Evolutionary conservation across 2,797 vertebrate genomes (phyloP), one percentile per base, ranked within the genome.

Genomic region (Chaetophractus vellerosus): DNA sequence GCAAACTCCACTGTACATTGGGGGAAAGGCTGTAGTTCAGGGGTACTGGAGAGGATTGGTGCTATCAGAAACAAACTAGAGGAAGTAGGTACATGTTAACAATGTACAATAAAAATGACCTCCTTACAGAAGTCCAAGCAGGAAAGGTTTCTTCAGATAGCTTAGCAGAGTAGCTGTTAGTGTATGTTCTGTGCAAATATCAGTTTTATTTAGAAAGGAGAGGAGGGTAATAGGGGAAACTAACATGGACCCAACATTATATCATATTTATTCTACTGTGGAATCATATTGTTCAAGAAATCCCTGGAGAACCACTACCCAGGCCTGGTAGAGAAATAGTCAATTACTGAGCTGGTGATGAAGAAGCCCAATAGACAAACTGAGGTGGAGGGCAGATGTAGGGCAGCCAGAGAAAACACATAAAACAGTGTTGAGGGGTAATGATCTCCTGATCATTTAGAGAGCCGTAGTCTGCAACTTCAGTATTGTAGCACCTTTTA

Each of bases 181-280:
- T 57, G 8, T 59, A 28, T 31, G 6, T 78, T 24, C 74, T 26
- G 24, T 18, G 55, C 50, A 88, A 28, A 38, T 50, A 64, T 11
- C 21, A 16, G 24, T 90, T 96, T 90, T n/a, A 68, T 87, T 88
- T 59, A 87, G 83, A 86, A 83, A 93, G 80, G 23, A 33, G n/a
- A 74, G 26, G 31, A 78, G 31, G 16, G 33, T 52, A 45, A 41
- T 68, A 33, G 38, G 55, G 57, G 16, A 80, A 66, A 38, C 45
- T 38, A 57, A 24, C 5, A 9, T 8, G 36, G 33, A 38, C 64
- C 78, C 75, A 83, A 68, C 21, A 9, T 83, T 38, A 11, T 81
- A 45, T 79, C 72, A 16, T 41, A 55, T 45, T 52, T 9, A 74
- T 45, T 48, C 57, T 57, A 33, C 93, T 52, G 52, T 24, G 36